Evolutionary conservation across 2,888 invertebrate species (phyloP).

Genomic region (Conchocele bisecta): DNA sequence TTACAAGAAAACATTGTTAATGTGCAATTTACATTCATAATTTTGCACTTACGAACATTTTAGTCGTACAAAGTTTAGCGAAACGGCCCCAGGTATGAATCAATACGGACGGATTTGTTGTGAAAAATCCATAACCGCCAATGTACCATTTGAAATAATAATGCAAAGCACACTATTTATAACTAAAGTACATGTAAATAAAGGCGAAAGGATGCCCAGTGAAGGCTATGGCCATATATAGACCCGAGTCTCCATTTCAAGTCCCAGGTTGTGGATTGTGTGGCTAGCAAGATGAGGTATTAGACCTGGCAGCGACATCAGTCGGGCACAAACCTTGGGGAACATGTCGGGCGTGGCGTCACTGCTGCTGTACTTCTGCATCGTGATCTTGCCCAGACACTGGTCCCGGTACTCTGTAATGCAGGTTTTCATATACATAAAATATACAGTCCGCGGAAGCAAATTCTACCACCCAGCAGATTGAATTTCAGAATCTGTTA

Average conservation of each 20-base stretch:
- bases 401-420: conserved; percentile 82
- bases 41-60: too few relatives aligned
- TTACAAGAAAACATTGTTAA: too few relatives aligned
- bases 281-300: neutral
- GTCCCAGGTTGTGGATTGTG: neutral
- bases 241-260: neutral
- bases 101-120: too few relatives aligned
- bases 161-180: neutral
- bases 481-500: too few relatives aligned
- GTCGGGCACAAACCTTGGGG: conserved; percentile 68
- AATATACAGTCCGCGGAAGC: too few relatives aligned
- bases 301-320: neutral
- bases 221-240: neutral
- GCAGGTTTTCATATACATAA: too few relatives aligned
- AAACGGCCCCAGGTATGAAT: too few relatives aligned
- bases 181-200: neutral
- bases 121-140: too few relatives aligned
- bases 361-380: conserved; percentile 88
- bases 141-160: too few relatives aligned
- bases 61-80: too few relatives aligned
- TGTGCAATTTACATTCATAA: too few relatives aligned
- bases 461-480: too few relatives aligned
- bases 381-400: conserved; percentile 82
- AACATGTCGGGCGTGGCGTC: conserved; percentile 87
- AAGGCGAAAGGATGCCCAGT: neutral